Conservation (phyloP, 2,888 invertebrate species). For the Loripinus fragilis region DNA sequence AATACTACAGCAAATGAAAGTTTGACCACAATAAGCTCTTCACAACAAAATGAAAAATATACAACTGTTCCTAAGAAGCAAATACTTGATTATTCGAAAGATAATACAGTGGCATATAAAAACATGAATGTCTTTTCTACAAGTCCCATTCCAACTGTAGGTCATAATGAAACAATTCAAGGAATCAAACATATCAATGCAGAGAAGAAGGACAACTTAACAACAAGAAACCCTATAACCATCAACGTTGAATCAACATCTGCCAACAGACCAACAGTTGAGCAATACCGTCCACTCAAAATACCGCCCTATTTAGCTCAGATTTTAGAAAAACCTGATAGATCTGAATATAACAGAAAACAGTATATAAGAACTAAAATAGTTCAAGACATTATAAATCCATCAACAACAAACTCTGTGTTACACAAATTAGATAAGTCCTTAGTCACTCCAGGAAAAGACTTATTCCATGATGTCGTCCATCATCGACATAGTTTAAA, state of each 20-base stretch:
- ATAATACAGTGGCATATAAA: no score
- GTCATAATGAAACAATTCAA: no score
- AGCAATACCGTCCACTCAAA: not conserved
- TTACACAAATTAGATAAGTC: not conserved
- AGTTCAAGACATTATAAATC: slow-evolving; percentile 9
- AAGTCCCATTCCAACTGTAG: no score
- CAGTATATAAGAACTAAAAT: slow-evolving; percentile 4
- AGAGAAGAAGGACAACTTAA: no score
- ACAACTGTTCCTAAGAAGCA: not conserved
- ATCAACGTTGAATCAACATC: no score
- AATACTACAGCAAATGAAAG: no score
- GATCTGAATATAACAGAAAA: not conserved
- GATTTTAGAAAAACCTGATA: not conserved
- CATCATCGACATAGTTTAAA: not conserved
- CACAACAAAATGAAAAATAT: not conserved
- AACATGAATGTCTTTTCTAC: no score
- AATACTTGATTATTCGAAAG: no score
- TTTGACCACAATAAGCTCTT: no score
- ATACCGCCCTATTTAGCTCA: not conserved
- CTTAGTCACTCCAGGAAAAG: not conserved
- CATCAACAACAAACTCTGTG: not conserved
- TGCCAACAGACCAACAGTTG: not conserved
- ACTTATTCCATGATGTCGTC: not conserved
- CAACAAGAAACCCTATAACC: no score
- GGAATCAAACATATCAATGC: no score